Base-by-base conservation (phyloP, 2,888 invertebrate species). In the Azorinus chamasolen region DNA sequence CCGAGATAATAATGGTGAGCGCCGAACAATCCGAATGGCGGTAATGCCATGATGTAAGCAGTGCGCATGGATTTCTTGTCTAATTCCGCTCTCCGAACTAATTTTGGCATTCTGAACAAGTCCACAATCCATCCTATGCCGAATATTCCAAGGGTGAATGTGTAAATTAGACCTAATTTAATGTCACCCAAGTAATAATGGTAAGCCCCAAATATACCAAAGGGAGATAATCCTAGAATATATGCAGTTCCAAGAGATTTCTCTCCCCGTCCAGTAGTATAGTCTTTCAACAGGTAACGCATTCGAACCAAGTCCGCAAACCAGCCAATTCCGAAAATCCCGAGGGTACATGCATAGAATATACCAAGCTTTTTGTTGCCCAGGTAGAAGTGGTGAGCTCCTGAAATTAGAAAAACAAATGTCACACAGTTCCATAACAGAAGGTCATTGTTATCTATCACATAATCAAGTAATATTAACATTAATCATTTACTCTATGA, bases 311-410 rank as follows among this genome's bases (percentile, higher is more conserved):
- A 71, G 50, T 86, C 86, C 14, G 76, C 72, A n/a, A 84, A 59
- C 84, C 84, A 86, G 16, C 86, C 86, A n/a, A 84, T 66, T 1
- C 68, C 69, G 18, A 82, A 75, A 1, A 84, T 74, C 1, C 86
- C 86, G 14, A 79, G 57, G 1, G 84, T 84, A 48, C 81, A 84
- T n/a, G 66, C 58, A 63, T 86, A 86, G 48, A 81, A 76, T 25
- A 84, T 69, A 0, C 81, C 83, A 48, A 83, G 79, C 22, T 68
- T 68, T 75, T 73, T 81, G 53, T 84, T 70, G 0, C 84, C 79
- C 16, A 85, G 72, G 74, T 84, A 84, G 62, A 70, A 83, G 59
- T 84, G 80, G 46, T 82, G 78, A 2, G 72, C 68, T 6, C 85
- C 81, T 83, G 74, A 54, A 80, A 77, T 39, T 20, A 55, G 3